A percentile compares a stretch with the other conserved stretches of the same genome.
Conservation (phyloP, 2,888 invertebrate genomes). For the Tromatobia lineatoria region DNA sequence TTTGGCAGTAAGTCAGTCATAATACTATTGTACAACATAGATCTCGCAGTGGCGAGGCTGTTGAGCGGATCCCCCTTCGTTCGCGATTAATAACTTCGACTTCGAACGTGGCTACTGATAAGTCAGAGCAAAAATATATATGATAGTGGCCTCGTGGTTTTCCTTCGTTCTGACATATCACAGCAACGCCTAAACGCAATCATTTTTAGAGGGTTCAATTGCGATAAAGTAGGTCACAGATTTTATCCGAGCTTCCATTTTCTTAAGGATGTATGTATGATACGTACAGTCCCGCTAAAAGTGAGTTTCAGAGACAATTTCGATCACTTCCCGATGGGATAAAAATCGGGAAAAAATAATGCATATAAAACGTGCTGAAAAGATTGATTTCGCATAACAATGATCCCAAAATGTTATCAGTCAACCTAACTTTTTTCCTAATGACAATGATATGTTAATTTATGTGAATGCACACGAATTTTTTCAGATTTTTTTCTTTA, state of each 20-base stretch:
- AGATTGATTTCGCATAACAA: too few species aligned
- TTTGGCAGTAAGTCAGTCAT: slow-evolving; percentile 46
- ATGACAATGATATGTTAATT: neutral
- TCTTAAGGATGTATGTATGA: too few species aligned
- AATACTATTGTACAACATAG: slow-evolving; percentile 18
- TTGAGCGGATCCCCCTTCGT: slow-evolving; percentile 18
- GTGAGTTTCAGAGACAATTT: too few species aligned
- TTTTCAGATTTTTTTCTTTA: too few species aligned
- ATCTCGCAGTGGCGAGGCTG: slow-evolving; percentile 24
- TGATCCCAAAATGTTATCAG: too few species aligned
- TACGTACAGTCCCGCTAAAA: too few species aligned
- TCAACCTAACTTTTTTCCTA: neutral
- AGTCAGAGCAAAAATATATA: neutral
- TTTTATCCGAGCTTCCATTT: neutral
- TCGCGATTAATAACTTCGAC: slow-evolving; percentile 17
- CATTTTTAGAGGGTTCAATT: neutral
- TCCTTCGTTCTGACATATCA: neutral
- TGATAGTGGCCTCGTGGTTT: slow-evolving; percentile 4
- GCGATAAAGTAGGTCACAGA: neutral
- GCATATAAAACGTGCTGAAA: too few species aligned
- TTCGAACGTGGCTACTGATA: slow-evolving; percentile 43
- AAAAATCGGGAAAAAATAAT: too few species aligned
- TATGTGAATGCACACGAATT: neutral
- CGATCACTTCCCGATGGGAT: too few species aligned
- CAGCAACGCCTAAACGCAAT: neutral